phyloP scores from a whole-genome alignment of 2,797 vertebrate genomes.

The Sebastes reedi region DNA sequence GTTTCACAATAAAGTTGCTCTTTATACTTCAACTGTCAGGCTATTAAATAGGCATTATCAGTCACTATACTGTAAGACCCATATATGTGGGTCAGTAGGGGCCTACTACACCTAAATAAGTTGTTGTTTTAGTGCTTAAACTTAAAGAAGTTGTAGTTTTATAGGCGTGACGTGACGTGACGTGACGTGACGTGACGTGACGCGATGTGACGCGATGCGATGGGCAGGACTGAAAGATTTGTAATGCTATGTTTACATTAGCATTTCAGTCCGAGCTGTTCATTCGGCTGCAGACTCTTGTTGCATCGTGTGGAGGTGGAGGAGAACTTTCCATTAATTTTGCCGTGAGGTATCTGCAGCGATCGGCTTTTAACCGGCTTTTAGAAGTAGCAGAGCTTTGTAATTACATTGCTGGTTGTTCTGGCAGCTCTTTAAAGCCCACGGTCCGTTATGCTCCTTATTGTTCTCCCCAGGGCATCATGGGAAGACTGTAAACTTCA shows the following conservation, averaged over 20 bases:
- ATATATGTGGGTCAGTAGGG: too few relatives aligned
- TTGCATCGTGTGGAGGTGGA: not conserved
- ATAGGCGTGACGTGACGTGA: too few relatives aligned
- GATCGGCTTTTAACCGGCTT: slow-evolving; percentile 2
- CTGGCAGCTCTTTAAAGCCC: slow-evolving; percentile 30
- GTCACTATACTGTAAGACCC: too few relatives aligned
- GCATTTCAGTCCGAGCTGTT: not conserved
- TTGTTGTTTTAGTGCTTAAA: too few relatives aligned
- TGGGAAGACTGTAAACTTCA: slow-evolving; percentile 3
- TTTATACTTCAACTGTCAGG: not conserved
- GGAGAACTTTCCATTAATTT: not conserved
- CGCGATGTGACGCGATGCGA: accelerated
- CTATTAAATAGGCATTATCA: too few relatives aligned
- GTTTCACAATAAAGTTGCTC: not conserved
- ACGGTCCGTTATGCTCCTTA: not conserved
- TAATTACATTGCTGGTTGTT: slow-evolving; percentile 17
- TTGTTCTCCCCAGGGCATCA: slow-evolving; percentile 12
- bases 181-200: too few relatives aligned
- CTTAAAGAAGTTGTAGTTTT: too few relatives aligned
- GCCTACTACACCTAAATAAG: too few relatives aligned
- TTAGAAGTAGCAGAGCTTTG: slow-evolving; percentile 15
- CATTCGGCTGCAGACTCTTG: not conserved
- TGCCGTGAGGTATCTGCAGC: slow-evolving; percentile 2
- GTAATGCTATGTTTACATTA: not conserved
- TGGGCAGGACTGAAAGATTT: not conserved